Conservation (phyloP, 2,888 invertebrate genomes). For the Tetropium fuscum region DNA sequence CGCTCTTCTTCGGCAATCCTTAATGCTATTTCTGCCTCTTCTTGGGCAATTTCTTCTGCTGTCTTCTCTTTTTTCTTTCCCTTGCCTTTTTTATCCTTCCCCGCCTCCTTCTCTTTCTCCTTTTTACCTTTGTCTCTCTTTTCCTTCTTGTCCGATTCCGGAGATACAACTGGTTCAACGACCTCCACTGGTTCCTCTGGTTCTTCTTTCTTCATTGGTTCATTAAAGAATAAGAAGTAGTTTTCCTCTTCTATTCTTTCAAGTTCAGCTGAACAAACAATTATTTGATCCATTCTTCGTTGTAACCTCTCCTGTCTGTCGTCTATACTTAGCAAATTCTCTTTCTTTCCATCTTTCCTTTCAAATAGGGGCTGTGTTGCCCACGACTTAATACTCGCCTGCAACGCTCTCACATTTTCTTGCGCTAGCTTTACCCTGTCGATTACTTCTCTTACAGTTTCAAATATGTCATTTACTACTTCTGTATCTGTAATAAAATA, state of each 20-base stretch:
- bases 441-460: conserved; percentile 78
- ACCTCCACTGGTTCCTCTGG: conserved; percentile 64
- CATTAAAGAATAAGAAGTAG: conserved; percentile 77
- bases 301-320: conserved; percentile 70
- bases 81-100: conserved; percentile 27
- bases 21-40: conserved; percentile 61
- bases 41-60: conserved; percentile 44
- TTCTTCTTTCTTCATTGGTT: conserved; percentile 55
- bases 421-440: conserved; percentile 77
- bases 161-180: conserved; percentile 49
- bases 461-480: conserved; percentile 66
- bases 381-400: conserved; percentile 76
- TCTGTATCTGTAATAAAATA: conserved; percentile 41
- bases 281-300: conserved; percentile 68
- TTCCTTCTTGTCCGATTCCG: conserved; percentile 31
- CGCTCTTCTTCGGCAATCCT: conserved; percentile 63
- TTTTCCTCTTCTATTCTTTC: conserved; percentile 73
- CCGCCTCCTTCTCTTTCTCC: conserved; percentile 33
- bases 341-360: conserved; percentile 76
- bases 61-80: conserved; percentile 46
- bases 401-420: conserved; percentile 72
- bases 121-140: too few relatives aligned
- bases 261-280: conserved; percentile 70
- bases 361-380: conserved; percentile 80
- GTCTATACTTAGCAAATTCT: conserved; percentile 69